These are phyloP conservation scores for Aphaenogaster floridana DNA, from an alignment of 1,140 invertebrate genomes.

Conservation along the genomic window DNA sequence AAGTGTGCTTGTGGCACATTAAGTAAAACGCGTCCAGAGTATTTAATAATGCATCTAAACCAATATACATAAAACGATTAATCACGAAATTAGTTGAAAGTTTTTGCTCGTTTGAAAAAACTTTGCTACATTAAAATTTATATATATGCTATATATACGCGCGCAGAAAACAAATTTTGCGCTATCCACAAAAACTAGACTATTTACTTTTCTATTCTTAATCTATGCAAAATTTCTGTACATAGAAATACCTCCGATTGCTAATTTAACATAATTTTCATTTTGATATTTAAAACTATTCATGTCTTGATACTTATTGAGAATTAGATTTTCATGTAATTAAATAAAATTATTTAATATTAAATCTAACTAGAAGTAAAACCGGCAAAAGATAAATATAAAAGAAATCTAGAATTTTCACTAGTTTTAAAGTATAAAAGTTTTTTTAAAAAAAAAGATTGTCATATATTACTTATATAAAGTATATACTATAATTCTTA, in stretches of 20 bases:
- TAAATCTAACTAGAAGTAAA: neutral
- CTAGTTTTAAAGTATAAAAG: neutral
- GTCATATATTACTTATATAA: neutral
- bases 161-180: neutral
- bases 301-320: neutral
- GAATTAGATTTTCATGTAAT: neutral
- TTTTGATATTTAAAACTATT: neutral
- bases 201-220: neutral
- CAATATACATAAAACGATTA: neutral
- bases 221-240: neutral
- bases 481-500: neutral
- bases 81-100: slow-evolving; percentile 31
- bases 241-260: neutral
- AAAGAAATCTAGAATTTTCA: neutral
- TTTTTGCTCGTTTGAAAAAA: slow-evolving; percentile 20
- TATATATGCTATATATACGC: no score
- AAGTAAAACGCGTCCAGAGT: neutral
- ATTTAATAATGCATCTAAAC: slow-evolving; percentile 46
- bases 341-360: neutral
- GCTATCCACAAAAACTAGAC: neutral
- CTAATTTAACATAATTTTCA: neutral
- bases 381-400: neutral
- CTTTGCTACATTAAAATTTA: neutral
- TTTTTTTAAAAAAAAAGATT: neutral
- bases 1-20: neutral